phyloP scores from a whole-genome alignment of 2,888 invertebrate species.

The Perizoma flavofasciatum region DNA sequence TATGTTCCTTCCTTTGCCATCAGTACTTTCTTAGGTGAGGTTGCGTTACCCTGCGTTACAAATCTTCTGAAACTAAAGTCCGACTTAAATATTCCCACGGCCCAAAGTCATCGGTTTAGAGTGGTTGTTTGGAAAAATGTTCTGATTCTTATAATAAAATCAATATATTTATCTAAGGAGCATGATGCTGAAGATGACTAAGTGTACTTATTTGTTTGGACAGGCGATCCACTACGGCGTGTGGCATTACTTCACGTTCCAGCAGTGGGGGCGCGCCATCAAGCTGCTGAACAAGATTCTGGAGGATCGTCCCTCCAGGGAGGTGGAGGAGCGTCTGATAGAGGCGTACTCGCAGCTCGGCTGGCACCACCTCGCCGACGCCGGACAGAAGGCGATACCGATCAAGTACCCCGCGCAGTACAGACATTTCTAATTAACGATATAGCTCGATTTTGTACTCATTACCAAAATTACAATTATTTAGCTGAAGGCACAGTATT shows the following conservation, averaged over 20 bases:
- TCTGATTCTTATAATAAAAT: no score
- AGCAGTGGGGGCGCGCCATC: constrained; percentile 92
- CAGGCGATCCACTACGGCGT: constrained; percentile 90
- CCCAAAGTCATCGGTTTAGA: no score
- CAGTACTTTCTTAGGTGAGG: no score
- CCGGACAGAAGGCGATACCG: constrained; percentile 83
- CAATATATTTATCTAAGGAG: no score
- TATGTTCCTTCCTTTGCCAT: no score
- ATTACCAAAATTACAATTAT: no score
- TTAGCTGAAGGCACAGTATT: no score
- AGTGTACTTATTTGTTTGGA: neutral
- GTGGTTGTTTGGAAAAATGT: neutral
- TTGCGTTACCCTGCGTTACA: no score
- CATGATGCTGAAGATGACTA: no score
- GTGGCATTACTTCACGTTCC: constrained; percentile 91
- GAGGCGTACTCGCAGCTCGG: constrained; percentile 86
- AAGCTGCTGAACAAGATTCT: constrained; percentile 89
- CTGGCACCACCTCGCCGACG: constrained; percentile 87
- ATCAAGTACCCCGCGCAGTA: constrained; percentile 88
- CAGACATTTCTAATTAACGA: constrained; percentile 85
- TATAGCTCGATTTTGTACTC: neutral
- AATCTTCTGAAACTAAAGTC: no score
- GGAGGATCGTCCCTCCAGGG: constrained; percentile 92
- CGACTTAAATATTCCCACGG: no score
- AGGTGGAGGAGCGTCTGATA: constrained; percentile 87